A percentile compares a stretch with the other conserved stretches of the same genome.
These are phyloP conservation scores for Anastatus disparis DNA, from an alignment of 1,140 invertebrate genomes.

Conservation along the genomic window DNA sequence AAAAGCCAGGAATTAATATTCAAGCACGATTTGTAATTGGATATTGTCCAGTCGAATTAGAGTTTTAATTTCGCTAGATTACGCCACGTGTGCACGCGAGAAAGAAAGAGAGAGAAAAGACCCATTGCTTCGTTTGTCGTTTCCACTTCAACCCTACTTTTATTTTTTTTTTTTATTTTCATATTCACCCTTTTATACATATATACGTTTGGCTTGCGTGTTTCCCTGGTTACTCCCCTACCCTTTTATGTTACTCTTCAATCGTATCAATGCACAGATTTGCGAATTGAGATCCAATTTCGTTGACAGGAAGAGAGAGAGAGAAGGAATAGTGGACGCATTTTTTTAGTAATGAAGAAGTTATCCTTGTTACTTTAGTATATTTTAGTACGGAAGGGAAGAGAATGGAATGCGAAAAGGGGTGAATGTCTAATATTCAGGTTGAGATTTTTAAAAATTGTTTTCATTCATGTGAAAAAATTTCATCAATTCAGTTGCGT, in stretches of 20 bases:
- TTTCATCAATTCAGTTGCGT: too few relatives aligned
- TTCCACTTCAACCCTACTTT: conserved; percentile 15
- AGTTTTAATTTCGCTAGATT: conserved; percentile 64
- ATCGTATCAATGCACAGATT: not conserved
- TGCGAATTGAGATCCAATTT: not conserved
- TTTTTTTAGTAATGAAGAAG: conserved; percentile 9
- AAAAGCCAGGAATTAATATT: conserved; percentile 57
- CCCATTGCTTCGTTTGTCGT: conserved; percentile 25
- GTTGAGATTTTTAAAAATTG: too few relatives aligned
- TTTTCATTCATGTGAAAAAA: too few relatives aligned
- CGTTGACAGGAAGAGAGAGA: not conserved
- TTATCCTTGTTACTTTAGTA: not conserved
- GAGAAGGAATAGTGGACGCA: not conserved
- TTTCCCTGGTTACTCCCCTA: not conserved
- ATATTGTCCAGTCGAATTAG: conserved; percentile 65
- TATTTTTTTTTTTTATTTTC: not conserved
- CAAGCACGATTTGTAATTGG: conserved; percentile 58
- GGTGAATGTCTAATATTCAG: too few relatives aligned
- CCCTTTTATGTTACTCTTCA: not conserved
- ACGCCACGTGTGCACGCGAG: too few relatives aligned
- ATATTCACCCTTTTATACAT: not conserved
- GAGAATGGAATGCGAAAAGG: not conserved
- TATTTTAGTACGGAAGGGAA: not conserved
- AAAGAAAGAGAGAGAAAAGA: too few relatives aligned
- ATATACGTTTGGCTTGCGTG: not conserved